Conservation (phyloP, 2,113 vertebrate genomes). For the Gila orcuttii region DNA sequence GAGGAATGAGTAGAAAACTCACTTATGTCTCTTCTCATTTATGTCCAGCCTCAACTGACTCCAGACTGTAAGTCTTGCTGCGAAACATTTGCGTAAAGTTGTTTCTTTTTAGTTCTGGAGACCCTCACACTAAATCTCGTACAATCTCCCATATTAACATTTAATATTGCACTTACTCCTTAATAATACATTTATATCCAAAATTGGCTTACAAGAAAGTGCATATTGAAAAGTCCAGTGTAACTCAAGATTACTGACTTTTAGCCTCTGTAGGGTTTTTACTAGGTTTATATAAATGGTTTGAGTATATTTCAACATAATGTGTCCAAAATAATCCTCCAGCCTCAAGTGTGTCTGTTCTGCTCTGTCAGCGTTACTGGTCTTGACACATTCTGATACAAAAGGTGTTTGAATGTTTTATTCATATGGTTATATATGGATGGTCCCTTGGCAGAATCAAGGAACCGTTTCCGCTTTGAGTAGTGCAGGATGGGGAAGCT, state of each 20-base stretch:
- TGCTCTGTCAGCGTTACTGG: constrained; percentile 58
- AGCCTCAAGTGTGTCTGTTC: constrained; percentile 39
- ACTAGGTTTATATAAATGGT: constrained; percentile 27
- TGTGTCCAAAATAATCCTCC: constrained; percentile 38
- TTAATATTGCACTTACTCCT: not conserved
- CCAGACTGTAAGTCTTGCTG: too few relatives aligned
- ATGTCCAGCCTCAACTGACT: too few relatives aligned
- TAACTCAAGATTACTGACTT: not conserved
- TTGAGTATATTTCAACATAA: constrained; percentile 55
- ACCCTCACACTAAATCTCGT: not conserved
- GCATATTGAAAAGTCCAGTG: too few relatives aligned
- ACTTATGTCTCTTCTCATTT: too few relatives aligned
- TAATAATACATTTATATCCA: not conserved
- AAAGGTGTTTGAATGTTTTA: constrained; percentile 74
- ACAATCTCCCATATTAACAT: not conserved
- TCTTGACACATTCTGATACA: constrained; percentile 54
- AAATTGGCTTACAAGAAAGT: not conserved
- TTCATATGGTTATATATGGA: constrained; percentile 75
- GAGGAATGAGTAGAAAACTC: too few relatives aligned
- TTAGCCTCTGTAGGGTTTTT: not conserved
- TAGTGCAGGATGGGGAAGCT: constrained; percentile 41
- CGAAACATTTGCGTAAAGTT: too few relatives aligned
- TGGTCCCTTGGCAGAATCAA: constrained; percentile 73
- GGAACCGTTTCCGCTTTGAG: constrained; percentile 64
- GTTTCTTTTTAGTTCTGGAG: too few relatives aligned